phyloP scores from a whole-genome alignment of 2,888 invertebrate species.

The Corythucha ciliata region DNA sequence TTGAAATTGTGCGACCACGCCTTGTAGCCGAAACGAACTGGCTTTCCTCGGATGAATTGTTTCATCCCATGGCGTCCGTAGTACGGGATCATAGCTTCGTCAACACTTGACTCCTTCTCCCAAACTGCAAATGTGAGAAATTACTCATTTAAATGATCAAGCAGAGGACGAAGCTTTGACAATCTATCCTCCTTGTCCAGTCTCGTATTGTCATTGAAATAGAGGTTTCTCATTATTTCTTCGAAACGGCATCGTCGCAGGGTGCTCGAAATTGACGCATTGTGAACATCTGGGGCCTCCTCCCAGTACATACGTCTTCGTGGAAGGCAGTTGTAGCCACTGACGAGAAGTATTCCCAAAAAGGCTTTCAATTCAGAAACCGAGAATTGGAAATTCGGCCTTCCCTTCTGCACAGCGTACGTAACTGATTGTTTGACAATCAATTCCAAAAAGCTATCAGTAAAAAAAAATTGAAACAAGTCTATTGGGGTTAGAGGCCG shows the following conservation, averaged over 20 bases:
- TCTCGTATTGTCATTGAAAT: slow-evolving; percentile 24
- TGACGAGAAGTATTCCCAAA: slow-evolving; percentile 30
- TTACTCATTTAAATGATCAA: slow-evolving; percentile 15
- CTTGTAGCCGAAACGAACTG: slow-evolving; percentile 10
- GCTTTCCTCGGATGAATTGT: slow-evolving; percentile 30
- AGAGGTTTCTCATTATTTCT: slow-evolving; percentile 26
- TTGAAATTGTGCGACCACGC: neutral
- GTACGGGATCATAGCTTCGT: slow-evolving; percentile 24
- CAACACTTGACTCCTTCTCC: slow-evolving; percentile 34
- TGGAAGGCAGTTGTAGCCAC: slow-evolving; percentile 29
- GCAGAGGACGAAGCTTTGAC: slow-evolving; percentile 24
- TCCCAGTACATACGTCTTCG: slow-evolving; percentile 30
- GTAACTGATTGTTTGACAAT: slow-evolving; percentile 22
- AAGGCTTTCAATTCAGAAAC: slow-evolving; percentile 32
- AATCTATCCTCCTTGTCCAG: slow-evolving; percentile 24
- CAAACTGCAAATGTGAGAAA: neutral
- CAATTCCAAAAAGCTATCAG: slow-evolving; percentile 11
- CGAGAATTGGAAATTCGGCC: slow-evolving; percentile 23
- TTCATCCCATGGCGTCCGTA: slow-evolving; percentile 22
- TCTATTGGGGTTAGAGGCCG: slow-evolving; percentile 18
- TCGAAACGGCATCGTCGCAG: slow-evolving; percentile 30
- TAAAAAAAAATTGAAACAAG: slow-evolving; percentile 22
- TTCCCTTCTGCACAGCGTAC: slow-evolving; percentile 31
- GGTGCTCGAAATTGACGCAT: slow-evolving; percentile 24
- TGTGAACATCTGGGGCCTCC: slow-evolving; percentile 22